Evolutionary conservation across 2,888 invertebrate genomes (phyloP).

Genomic region (Melipona beecheii): DNA sequence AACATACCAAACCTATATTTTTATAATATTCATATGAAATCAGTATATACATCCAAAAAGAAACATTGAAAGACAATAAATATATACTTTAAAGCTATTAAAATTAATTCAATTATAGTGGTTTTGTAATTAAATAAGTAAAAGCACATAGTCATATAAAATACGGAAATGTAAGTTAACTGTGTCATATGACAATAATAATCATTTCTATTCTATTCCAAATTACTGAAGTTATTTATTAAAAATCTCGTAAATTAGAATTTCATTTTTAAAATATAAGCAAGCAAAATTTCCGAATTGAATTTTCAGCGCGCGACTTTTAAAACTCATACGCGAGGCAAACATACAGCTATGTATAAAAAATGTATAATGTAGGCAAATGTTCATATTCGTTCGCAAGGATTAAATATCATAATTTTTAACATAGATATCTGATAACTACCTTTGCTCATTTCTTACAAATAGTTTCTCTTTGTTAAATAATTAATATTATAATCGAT

Average conservation of each 20-base stretch:
- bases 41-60: neutral
- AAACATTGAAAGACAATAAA: neutral
- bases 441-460: neutral
- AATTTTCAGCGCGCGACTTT: neutral
- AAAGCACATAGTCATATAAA: neutral
- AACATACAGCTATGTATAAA: neutral
- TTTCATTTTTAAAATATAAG: neutral
- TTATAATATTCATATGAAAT: neutral
- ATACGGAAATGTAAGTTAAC: neutral
- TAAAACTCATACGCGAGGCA: neutral
- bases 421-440: neutral
- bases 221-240: neutral
- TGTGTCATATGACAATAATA: neutral
- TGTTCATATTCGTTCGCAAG: neutral
- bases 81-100: neutral
- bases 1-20: neutral
- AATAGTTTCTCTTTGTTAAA: neutral
- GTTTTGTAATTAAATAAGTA: constrained; percentile 2
- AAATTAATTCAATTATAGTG: neutral
- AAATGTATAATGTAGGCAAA: neutral
- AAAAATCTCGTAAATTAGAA: neutral
- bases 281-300: neutral
- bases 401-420: neutral
- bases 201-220: neutral
- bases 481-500: neutral